Evolutionary conservation across 2,113 vertebrate species (phyloP).

Genomic region (Daubentonia madagascariensis): DNA sequence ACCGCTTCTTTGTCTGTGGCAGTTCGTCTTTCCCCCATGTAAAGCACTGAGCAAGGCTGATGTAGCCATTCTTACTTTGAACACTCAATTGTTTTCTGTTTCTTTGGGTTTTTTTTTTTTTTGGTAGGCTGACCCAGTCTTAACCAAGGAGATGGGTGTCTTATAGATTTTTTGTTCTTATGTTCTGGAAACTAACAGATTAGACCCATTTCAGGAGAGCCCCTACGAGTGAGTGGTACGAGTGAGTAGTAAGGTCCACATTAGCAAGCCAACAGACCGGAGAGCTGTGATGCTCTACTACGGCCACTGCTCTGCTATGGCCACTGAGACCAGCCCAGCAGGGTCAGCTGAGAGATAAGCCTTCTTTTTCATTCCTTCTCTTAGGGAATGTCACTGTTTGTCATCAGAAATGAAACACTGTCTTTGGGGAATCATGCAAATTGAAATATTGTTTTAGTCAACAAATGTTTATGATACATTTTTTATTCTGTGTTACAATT

Average conservation of each 20-base stretch:
- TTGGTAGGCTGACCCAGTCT: neutral
- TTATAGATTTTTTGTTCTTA: neutral
- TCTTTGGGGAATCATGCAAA: conserved; percentile 32
- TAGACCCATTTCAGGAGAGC: neutral
- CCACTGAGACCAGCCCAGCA: neutral
- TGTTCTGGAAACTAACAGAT: neutral
- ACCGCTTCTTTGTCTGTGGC: conserved; percentile 66
- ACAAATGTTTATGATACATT: conserved; percentile 70
- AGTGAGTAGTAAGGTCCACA: neutral
- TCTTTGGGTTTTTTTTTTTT: neutral
- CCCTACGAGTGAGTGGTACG: neutral
- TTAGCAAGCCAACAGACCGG: neutral
- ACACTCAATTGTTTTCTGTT: neutral
- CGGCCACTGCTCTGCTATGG: too few species aligned
- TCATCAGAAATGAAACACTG: conserved; percentile 35
- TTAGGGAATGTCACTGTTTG: conserved; percentile 1
- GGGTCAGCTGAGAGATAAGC: neutral
- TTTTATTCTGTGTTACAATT: conserved; percentile 61
- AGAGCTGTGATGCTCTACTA: too few species aligned
- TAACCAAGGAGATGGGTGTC: neutral
- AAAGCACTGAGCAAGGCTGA: conserved; percentile 43
- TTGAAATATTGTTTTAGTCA: conserved; percentile 58
- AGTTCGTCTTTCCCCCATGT: conserved; percentile 38
- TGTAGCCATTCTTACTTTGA: conserved; percentile 20
- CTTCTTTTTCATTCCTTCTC: neutral